phyloP scores from a whole-genome alignment of 2,113 vertebrate genomes.

The Eulemur rufifrons region DNA sequence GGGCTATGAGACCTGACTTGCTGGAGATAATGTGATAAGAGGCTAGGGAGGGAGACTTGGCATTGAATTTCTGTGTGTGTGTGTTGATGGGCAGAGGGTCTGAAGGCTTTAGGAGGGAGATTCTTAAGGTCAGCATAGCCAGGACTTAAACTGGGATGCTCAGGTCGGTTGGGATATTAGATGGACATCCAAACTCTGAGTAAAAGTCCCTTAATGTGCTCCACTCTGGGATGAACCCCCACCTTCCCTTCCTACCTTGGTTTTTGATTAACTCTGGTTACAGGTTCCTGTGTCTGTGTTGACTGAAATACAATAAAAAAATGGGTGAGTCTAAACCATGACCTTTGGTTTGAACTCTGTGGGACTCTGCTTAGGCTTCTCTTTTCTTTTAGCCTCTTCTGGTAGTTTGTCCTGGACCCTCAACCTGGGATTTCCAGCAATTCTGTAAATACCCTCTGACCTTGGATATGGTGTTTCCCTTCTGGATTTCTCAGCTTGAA shows the following conservation, averaged over 20 bases:
- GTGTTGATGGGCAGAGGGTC: neutral
- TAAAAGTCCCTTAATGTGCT: neutral
- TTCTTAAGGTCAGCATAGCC: neutral
- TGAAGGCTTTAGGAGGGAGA: neutral
- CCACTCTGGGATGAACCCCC: neutral
- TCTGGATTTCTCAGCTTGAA: conserved; percentile 21
- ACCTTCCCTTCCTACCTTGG: neutral
- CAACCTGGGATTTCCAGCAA: conserved; percentile 45
- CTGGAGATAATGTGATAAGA: conserved; percentile 50
- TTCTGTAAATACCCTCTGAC: conserved; percentile 52
- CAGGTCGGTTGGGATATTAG: neutral
- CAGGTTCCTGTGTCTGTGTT: conserved; percentile 11
- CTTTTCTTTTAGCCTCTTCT: conserved; percentile 28
- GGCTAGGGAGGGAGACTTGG: neutral
- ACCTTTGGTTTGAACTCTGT: conserved; percentile 52
- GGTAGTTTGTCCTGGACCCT: neutral
- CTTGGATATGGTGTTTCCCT: conserved; percentile 57
- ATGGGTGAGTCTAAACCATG: conserved; percentile 25
- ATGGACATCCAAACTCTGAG: neutral
- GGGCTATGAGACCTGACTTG: conserved; percentile 58
- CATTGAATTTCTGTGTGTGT: neutral
- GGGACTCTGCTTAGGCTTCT: neutral
- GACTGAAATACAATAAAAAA: neutral
- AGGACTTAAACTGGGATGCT: neutral
- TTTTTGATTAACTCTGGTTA: conserved; percentile 65